Evolutionary conservation across 2,113 vertebrate species (phyloP).

Genomic region (zebrafish (Danio rerio)): GRCz12tu NC_133195.1:21163501-21164000

Average conservation of each 20-base stretch:
- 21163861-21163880: slow-evolving; percentile 44
- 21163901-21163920: no score
- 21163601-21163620: not conserved
- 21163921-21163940: no score
- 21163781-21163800: slow-evolving; percentile 39
- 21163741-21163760: slow-evolving; percentile 51
- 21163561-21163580: not conserved
- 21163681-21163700: slow-evolving; percentile 12
- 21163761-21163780: slow-evolving; percentile 35
- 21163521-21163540: no score
- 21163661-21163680: slow-evolving; percentile 9
- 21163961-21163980: no score
- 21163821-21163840: slow-evolving; percentile 48
- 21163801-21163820: slow-evolving; percentile 35
- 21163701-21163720: slow-evolving; percentile 27
- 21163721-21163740: slow-evolving; percentile 46
- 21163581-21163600: not conserved
- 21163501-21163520: no score
- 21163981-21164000: no score
- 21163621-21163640: not conserved
- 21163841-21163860: slow-evolving; percentile 55
- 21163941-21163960: no score
- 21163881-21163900: not conserved
- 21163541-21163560: no score
- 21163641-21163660: not conserved